Evolutionary conservation across 2,888 invertebrate genomes (phyloP), one percentile per base, ranked within the genome.

Genomic region (Diplazon laetatorius): DNA sequence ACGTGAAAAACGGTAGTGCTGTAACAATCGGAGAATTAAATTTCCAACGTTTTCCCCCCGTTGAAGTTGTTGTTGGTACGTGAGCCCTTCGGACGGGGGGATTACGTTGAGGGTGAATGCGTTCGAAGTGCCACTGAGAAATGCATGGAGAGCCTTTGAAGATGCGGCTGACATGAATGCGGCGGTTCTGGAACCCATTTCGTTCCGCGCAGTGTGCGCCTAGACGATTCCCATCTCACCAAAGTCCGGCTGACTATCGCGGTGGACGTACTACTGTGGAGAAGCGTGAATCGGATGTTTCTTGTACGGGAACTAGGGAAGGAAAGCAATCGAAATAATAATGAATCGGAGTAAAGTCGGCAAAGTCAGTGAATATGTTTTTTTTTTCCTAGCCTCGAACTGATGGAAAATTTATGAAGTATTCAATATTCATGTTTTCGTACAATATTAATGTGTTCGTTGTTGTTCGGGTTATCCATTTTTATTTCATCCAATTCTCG

Each of bases 91-190:
- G 35, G 42, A 52, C 22, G 1, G 16, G 10, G 37, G 25, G 30
- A 30, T n/a, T n/a, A n/a, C n/a, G n/a, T n/a, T n/a, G 22, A 25
- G 20, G 9, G 37, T 22, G 59, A 48, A 6, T 48, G 42, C 59
- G 39, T 62, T 39, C 72, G 60, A 73, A 77, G 72, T 77, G 63
- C 77, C 63, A 77, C 77, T 77, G 72, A 68, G 68, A 73, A 72
- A 77, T 77, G 62, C 76, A 72, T 68, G 76, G 66, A 76, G 52
- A 52, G 76, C 72, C 77, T 72, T 72, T 69, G 77, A 77, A 63
- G 68, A 72, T 69, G 68, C 48, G 16, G 55, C 44, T 35, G 65
- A 70, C 37, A 42, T 25, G 72, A 72, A 63, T 63, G 55, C 71
- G 44, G 52, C 12, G 66, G 66, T 57, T 68, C 62, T 46, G 42